phyloP scores from a whole-genome alignment of 23 tunicate genomes.

The Trididemnum clinides region DNA sequence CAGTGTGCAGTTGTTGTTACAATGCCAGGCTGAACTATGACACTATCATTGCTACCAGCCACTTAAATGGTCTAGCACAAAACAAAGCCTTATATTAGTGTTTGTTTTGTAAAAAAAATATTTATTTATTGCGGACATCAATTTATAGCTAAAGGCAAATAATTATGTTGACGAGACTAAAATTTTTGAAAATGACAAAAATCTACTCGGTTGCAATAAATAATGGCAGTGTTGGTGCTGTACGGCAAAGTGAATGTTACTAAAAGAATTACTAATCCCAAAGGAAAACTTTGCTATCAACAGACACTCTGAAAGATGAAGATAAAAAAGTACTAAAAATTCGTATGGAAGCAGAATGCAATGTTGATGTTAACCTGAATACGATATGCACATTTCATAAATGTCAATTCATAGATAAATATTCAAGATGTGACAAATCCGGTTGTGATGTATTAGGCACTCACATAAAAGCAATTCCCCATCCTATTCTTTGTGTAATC shows the following conservation, averaged over 20 bases:
- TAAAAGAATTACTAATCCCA: not conserved
- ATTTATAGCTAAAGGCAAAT: too few relatives aligned
- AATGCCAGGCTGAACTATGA: too few relatives aligned
- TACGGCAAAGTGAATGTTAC: not conserved
- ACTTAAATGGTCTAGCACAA: too few relatives aligned
- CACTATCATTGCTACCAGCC: too few relatives aligned
- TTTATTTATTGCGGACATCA: too few relatives aligned
- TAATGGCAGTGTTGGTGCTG: not conserved
- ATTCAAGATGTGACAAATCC: not conserved
- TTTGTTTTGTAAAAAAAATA: too few relatives aligned
- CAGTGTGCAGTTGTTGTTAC: too few relatives aligned
- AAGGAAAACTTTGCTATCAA: not conserved
- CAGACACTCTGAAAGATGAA: not conserved
- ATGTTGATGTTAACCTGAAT: not conserved
- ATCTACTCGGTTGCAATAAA: not conserved
- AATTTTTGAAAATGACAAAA: not conserved
- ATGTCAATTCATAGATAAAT: not conserved
- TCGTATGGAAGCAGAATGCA: not conserved
- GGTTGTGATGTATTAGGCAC: not conserved
- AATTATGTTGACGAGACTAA: not conserved
- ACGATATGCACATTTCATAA: not conserved
- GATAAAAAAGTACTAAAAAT: not conserved
- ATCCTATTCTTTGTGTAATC: not conserved
- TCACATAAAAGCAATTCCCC: not conserved
- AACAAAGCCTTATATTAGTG: too few relatives aligned